Percentiles rank a stretch among this genome's conserved stretches.
Evolutionary conservation across 2,113 vertebrate species (phyloP).

Genomic region (Cercopithecus mona): DNA sequence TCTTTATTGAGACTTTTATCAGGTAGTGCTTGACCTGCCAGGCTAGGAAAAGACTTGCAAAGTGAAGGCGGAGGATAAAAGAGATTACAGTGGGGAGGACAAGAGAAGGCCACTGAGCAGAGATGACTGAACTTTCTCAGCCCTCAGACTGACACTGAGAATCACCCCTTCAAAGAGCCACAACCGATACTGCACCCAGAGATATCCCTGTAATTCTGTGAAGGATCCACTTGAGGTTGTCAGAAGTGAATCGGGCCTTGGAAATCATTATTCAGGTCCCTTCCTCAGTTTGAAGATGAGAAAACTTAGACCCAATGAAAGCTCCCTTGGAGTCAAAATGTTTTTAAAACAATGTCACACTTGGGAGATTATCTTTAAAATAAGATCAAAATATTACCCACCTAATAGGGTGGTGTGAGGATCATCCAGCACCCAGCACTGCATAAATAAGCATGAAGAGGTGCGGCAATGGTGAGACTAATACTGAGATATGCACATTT

Average conservation of each 20-base stretch:
- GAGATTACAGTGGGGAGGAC: not conserved
- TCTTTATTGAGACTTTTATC: not conserved
- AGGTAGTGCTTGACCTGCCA: not conserved
- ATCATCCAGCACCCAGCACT: not conserved
- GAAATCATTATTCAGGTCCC: accelerated
- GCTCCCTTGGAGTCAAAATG: not conserved
- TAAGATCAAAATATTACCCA: not conserved
- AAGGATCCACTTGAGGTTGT: accelerated
- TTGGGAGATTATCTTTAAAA: not conserved
- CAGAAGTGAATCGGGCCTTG: accelerated
- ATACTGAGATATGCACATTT: not conserved
- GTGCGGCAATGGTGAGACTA: not conserved
- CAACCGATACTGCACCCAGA: accelerated
- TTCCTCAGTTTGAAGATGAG: not conserved
- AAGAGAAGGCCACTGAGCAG: not conserved
- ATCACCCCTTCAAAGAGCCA: not conserved
- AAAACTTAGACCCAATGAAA: not conserved
- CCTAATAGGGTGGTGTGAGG: not conserved
- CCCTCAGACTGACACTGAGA: not conserved
- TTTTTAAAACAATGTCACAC: not conserved
- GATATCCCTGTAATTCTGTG: accelerated
- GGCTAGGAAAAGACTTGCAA: not conserved
- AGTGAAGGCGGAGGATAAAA: not conserved
- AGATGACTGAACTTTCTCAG: not conserved
- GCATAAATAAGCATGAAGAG: not conserved